These are phyloP conservation scores for Asarcornis scutulata DNA, from an alignment of 2,113 vertebrate genomes.

Conservation along the genomic window DNA sequence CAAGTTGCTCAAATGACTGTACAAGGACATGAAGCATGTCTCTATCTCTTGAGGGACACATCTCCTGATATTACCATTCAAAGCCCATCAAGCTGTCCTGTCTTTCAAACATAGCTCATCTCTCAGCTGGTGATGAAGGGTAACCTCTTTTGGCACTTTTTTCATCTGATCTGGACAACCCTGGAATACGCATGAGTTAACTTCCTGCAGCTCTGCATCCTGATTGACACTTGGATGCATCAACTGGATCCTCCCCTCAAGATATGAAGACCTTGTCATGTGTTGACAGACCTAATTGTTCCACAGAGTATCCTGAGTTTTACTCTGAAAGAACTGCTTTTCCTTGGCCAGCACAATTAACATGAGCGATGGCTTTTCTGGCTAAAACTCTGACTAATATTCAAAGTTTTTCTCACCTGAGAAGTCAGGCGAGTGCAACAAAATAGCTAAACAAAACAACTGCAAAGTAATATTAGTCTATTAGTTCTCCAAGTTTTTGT, in stretches of 20 bases:
- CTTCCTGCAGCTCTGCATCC: constrained; percentile 7
- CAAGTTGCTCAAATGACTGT: constrained; percentile 50
- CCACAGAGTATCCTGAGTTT: neutral
- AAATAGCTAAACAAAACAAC: neutral
- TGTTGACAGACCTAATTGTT: constrained; percentile 19
- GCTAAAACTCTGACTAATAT: neutral
- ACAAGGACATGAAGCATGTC: constrained; percentile 50
- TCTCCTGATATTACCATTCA: constrained; percentile 38
- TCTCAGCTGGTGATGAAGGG: constrained; percentile 44
- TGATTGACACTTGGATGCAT: constrained; percentile 17
- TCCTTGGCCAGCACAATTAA: neutral
- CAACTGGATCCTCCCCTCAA: neutral
- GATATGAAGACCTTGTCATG: constrained; percentile 35
- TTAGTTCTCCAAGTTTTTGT: neutral
- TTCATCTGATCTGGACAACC: constrained; percentile 43
- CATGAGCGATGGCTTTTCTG: neutral
- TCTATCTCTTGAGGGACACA: constrained; percentile 38
- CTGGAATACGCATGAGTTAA: constrained; percentile 49
- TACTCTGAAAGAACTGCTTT: neutral
- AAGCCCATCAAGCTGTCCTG: constrained; percentile 47
- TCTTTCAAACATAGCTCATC: constrained; percentile 27
- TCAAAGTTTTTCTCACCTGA: neutral
- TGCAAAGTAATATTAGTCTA: neutral
- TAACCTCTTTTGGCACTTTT: constrained; percentile 51
- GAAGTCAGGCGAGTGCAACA: neutral